A percentile compares a stretch with the other conserved stretches of the same genome.
phyloP scores from a whole-genome alignment of 2,888 invertebrate genomes.

The Drosophila anceps region DNA sequence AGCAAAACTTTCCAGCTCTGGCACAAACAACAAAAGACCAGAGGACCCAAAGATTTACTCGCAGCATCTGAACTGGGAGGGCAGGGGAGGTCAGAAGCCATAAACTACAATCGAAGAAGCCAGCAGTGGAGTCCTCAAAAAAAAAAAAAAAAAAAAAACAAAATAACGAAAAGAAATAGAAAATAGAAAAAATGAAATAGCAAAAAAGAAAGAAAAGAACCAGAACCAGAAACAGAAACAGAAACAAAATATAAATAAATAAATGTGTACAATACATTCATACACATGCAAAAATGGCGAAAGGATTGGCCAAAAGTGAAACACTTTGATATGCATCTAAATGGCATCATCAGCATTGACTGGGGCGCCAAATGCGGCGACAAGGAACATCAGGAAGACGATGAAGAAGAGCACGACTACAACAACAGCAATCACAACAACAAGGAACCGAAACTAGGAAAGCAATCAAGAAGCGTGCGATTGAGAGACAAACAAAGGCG shows the following conservation, averaged over 20 bases:
- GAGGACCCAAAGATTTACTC: conserved; percentile 37
- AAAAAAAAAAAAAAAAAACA: conserved; percentile 3
- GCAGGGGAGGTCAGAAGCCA: conserved; percentile 36
- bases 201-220: neutral
- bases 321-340: conserved; percentile 78
- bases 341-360: conserved; percentile 77
- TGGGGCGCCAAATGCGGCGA: conserved; percentile 57
- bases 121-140: conserved; percentile 31
- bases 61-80: neutral
- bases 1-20: conserved; percentile 64
- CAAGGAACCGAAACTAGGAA: conserved; percentile 53
- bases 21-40: conserved; percentile 62
- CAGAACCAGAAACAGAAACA: neutral
- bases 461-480: conserved; percentile 69
- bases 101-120: conserved; percentile 70
- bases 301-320: conserved; percentile 78
- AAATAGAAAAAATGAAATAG: conserved; percentile 15
- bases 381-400: conserved; percentile 26
- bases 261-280: conserved; percentile 30
- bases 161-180: conserved; percentile 11
- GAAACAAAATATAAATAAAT: conserved; percentile 56
- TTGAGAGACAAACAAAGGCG: conserved; percentile 62
- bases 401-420: conserved; percentile 1
- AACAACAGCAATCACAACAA: conserved; percentile 18
- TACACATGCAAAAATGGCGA: conserved; percentile 73